These are phyloP conservation scores for Aethes cnicana DNA, from an alignment of 2,888 invertebrate species.

Conservation along the genomic window DNA sequence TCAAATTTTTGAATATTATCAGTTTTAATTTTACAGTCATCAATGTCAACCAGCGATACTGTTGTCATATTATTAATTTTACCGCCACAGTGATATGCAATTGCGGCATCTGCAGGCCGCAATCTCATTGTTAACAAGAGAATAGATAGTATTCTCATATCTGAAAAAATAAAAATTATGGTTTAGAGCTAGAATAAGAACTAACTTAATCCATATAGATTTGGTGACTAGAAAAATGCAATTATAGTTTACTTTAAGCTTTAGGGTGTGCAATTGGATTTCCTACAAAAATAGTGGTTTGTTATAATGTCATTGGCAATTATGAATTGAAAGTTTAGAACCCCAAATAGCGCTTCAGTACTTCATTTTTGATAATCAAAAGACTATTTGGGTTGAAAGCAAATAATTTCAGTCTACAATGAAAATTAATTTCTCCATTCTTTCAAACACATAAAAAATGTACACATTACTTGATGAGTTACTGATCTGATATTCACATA, in stretches of 20 bases:
- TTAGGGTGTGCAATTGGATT: not conserved
- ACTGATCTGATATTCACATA: no score
- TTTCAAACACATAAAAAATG: no score
- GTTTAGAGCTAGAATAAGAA: not conserved
- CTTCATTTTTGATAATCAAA: no score
- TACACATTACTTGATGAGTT: no score
- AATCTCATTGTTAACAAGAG: not conserved
- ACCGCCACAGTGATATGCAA: not conserved
- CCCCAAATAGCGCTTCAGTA: no score
- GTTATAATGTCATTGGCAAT: not conserved
- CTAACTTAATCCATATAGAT: no score
- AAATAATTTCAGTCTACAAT: no score
- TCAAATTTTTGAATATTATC: not conserved
- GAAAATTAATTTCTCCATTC: no score
- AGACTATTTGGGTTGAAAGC: no score
- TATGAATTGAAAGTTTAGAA: not conserved
- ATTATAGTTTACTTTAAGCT: not conserved
- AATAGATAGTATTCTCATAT: not conserved
- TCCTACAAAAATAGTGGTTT: not conserved
- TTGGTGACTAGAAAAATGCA: no score
- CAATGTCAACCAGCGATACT: not conserved
- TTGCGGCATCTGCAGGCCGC: not conserved
- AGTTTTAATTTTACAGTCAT: not conserved
- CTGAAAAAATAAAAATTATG: constrained; percentile 1
- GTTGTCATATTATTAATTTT: not conserved